Evolutionary conservation across 2,888 invertebrate genomes (phyloP).

Genomic region (Cylloceria caligata): DNA sequence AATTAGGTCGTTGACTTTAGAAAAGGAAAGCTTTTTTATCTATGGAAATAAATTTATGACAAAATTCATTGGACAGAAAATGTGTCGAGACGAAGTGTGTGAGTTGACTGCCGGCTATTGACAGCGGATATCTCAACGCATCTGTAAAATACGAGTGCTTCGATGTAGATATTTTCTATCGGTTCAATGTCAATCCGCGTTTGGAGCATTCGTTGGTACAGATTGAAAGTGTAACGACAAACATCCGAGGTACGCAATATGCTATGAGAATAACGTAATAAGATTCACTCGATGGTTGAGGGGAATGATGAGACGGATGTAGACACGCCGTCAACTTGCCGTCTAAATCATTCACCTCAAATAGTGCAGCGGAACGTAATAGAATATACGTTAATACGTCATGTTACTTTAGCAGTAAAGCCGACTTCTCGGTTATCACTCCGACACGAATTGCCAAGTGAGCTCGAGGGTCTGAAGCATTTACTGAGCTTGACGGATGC

Average conservation of each 20-base stretch:
- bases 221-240: conserved; percentile 2
- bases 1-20: no score
- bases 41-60: background rate
- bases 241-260: background rate
- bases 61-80: background rate
- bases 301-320: background rate
- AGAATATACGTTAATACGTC: background rate
- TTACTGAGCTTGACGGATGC: conserved; percentile 18
- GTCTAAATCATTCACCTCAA: conserved; percentile 2
- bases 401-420: background rate
- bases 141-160: conserved; percentile 14
- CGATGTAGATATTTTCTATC: conserved; percentile 36
- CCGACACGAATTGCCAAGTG: conserved; percentile 8
- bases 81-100: conserved; percentile 4
- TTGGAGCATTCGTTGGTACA: conserved; percentile 13
- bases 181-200: conserved; percentile 38
- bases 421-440: conserved; percentile 1
- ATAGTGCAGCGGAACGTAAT: background rate
- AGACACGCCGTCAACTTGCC: background rate
- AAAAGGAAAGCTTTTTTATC: no score
- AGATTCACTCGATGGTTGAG: conserved; percentile 4
- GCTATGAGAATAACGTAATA: conserved; percentile 1
- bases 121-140: conserved; percentile 1
- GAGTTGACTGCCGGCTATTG: conserved; percentile 1
- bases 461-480: conserved; percentile 13